Conservation (phyloP, 2,888 invertebrate species). For the Cinara cedri region DNA sequence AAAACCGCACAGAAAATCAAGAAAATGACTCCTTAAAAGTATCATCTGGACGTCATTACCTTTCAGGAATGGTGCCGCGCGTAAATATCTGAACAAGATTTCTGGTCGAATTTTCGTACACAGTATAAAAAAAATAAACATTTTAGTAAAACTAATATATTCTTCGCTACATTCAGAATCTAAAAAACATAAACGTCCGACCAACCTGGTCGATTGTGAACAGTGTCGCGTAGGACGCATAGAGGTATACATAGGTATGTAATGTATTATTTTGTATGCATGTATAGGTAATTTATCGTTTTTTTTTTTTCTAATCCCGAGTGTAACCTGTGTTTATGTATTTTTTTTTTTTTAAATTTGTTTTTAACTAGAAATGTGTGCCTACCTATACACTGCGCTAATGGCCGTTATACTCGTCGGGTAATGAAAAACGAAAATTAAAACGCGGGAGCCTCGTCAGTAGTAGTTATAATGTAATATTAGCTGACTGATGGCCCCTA, state of each 20-base stretch:
- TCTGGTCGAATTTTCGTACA: no score
- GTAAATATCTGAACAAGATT: no score
- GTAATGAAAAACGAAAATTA: slow-evolving; percentile 52
- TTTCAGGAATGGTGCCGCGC: no score
- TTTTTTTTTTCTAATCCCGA: no score
- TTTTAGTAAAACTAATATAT: no score
- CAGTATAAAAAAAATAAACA: no score
- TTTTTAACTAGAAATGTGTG: slow-evolving; percentile 11
- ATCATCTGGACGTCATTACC: no score
- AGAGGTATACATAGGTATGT: neutral
- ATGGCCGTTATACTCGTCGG: neutral
- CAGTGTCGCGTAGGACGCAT: neutral
- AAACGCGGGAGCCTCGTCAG: slow-evolving; percentile 49
- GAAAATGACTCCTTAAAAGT: no score
- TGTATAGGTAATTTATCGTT: neutral
- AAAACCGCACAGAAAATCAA: no score
- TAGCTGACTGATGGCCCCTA: slow-evolving; percentile 48
- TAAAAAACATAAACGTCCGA: no score
- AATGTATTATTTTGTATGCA: slow-evolving; percentile 42
- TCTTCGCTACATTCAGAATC: no score
- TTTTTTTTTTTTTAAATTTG: slow-evolving; percentile 38
- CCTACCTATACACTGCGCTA: neutral
- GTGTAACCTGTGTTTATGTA: neutral
- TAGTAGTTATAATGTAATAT: neutral
- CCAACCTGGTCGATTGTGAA: slow-evolving; percentile 6